Evolutionary conservation across 2,113 vertebrate species (phyloP).

Genomic region (human (Homo sapiens)): DNA sequence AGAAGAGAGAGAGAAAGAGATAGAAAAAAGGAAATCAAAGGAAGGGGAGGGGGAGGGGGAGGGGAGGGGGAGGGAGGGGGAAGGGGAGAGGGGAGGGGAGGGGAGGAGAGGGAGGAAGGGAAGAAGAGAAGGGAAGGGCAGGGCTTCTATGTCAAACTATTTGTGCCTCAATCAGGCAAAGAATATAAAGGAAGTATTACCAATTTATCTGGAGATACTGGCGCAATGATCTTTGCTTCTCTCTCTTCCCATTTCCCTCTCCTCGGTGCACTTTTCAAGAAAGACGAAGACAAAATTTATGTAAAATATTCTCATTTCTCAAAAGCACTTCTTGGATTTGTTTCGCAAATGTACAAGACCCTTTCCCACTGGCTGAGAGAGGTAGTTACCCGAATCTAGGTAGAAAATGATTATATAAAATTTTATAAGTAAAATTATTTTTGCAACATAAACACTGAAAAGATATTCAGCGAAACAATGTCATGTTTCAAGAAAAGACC

Average conservation of each 20-base stretch:
- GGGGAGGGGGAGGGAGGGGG: too few species aligned
- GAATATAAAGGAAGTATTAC: not conserved
- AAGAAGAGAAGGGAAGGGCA: not conserved
- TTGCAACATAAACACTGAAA: not conserved
- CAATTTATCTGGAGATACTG: not conserved
- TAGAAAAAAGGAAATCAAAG: too few species aligned
- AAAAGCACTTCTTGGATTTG: not conserved
- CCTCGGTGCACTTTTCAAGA: not conserved
- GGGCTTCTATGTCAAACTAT: not conserved
- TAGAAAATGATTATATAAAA: not conserved
- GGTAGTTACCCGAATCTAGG: not conserved
- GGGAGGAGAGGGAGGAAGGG: too few species aligned
- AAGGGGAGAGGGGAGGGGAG: fast-evolving
- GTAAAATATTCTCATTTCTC: not conserved
- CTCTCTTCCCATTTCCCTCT: not conserved
- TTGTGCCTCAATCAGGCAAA: not conserved
- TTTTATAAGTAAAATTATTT: not conserved
- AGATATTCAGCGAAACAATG: too few species aligned
- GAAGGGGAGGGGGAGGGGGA: too few species aligned
- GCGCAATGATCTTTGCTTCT: not conserved
- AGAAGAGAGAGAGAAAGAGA: too few species aligned
- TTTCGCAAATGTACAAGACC: too few species aligned
- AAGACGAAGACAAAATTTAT: not conserved
- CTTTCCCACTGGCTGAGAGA: not conserved
- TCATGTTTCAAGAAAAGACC: not conserved